Conservation (phyloP, 2,888 invertebrate species). For the Andrena minutula region DNA sequence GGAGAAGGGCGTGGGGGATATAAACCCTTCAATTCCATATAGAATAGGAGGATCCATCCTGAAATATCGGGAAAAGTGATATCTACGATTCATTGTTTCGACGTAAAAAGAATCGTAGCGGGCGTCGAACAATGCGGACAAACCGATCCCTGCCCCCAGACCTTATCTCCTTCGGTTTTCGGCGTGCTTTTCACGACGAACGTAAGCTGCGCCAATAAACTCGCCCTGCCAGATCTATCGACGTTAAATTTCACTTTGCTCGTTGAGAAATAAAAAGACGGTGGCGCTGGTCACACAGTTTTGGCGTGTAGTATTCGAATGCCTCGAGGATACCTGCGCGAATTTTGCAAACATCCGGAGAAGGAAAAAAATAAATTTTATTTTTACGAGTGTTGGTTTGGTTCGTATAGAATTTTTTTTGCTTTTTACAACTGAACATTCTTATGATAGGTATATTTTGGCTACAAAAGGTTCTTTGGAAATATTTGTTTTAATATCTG, state of each 20-base stretch:
- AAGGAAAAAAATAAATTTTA: not conserved
- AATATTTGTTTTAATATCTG: too few relatives aligned
- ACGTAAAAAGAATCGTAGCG: slow-evolving; percentile 62
- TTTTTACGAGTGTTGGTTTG: not conserved
- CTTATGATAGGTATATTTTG: too few relatives aligned
- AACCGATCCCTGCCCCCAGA: slow-evolving; percentile 48
- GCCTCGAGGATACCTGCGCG: not conserved
- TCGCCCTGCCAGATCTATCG: slow-evolving; percentile 45
- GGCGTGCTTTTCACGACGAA: slow-evolving; percentile 44
- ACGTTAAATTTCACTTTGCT: slow-evolving; percentile 33
- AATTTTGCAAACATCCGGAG: not conserved
- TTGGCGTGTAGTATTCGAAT: not conserved
- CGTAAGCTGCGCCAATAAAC: slow-evolving; percentile 46
- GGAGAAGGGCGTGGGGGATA: slow-evolving; percentile 34
- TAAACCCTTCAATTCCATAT: slow-evolving; percentile 73
- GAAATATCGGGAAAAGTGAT: slow-evolving; percentile 65
- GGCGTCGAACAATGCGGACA: slow-evolving; percentile 33
- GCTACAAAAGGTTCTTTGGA: too few relatives aligned
- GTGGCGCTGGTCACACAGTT: not conserved
- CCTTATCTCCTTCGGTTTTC: slow-evolving; percentile 60
- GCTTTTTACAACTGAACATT: too few relatives aligned
- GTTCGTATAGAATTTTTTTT: too few relatives aligned
- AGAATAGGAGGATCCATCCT: slow-evolving; percentile 58
- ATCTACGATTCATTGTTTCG: slow-evolving; percentile 71
- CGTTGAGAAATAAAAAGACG: slow-evolving; percentile 27